Base-by-base conservation (phyloP, 1,140 invertebrate species). In the Cydia fagiglandana region DNA sequence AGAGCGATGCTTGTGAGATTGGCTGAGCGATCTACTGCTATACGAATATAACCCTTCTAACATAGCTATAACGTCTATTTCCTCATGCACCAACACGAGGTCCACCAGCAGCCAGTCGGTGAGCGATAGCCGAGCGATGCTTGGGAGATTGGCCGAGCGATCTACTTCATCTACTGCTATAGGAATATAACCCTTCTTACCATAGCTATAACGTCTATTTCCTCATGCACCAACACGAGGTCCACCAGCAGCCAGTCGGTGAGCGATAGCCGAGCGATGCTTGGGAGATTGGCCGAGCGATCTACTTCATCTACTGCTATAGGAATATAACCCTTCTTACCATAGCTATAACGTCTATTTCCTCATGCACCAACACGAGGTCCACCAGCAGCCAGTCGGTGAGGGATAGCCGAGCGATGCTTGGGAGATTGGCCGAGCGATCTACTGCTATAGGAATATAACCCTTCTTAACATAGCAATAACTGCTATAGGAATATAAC, bases 171-270 rank as follows among this genome's bases (percentile, higher is more conserved):
- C n/a, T n/a, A n/a, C n/a, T n/a, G n/a, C n/a, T n/a, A n/a, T n/a
- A n/a, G n/a, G n/a, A n/a, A n/a, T n/a, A n/a, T n/a, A n/a, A n/a
- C n/a, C n/a, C n/a, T n/a, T n/a, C n/a, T n/a, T n/a, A n/a, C n/a
- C n/a, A n/a, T n/a, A n/a, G n/a, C n/a, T n/a, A n/a, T n/a, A n/a
- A n/a, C n/a, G n/a, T n/a, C 87, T 34, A 88, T 50, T 0, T 91
- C 79, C 70, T 91, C 86, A 64, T 91, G 89, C 10, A 89, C 89
- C 12, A 91, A 73, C 4, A 90, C 79, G 24, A 87, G 78, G 68
- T 92, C 89, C 75, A 86, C 89, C n/a, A 91, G 64, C 13, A 91
- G 77, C 91, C 89, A 92, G 66, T 92, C 89, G 0, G 30, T 30
- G 30, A 30, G 24, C 1, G 24, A 24, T 30, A 30, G 24, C 24